Percentiles rank a stretch among this genome's conserved stretches.
Evolutionary conservation across 2,888 invertebrate genomes (phyloP).

Genomic region (Aphodius sticticus): DNA sequence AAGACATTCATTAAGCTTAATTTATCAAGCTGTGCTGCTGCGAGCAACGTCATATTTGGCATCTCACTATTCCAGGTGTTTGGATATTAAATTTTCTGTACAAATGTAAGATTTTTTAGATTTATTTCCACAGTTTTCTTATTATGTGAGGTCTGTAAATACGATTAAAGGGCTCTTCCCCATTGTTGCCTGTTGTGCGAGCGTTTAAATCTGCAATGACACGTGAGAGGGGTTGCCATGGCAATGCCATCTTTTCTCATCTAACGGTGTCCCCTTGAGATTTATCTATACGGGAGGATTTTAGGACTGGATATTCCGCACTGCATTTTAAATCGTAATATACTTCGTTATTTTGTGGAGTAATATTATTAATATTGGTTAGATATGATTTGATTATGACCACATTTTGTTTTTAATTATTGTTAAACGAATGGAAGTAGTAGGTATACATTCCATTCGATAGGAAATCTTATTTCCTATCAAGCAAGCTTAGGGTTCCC

Average conservation of each 20-base stretch:
- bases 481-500: too few relatives aligned
- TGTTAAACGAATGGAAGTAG: too few relatives aligned
- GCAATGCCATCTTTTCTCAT: slow-evolving; percentile 52
- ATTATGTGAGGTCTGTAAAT: too few relatives aligned
- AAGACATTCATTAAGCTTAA: slow-evolving; percentile 29
- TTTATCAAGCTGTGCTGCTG: slow-evolving; percentile 21
- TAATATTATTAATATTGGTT: neutral
- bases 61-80: neutral
- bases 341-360: slow-evolving; percentile 21
- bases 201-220: slow-evolving; percentile 50
- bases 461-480: too few relatives aligned
- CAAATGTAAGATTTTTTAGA: too few relatives aligned
- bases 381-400: too few relatives aligned
- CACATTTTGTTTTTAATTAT: too few relatives aligned
- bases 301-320: neutral
- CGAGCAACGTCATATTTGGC: neutral
- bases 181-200: neutral
- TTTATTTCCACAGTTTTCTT: too few relatives aligned
- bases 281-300: slow-evolving; percentile 36
- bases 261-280: slow-evolving; percentile 47
- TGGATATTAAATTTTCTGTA: neutral
- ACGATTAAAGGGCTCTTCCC: too few relatives aligned
- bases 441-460: too few relatives aligned
- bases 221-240: slow-evolving; percentile 50
- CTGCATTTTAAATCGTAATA: neutral